Evolutionary conservation across 2,888 invertebrate genomes (phyloP), one percentile per base, ranked within the genome.

Genomic region (Drosophila austrosaltans): DNA sequence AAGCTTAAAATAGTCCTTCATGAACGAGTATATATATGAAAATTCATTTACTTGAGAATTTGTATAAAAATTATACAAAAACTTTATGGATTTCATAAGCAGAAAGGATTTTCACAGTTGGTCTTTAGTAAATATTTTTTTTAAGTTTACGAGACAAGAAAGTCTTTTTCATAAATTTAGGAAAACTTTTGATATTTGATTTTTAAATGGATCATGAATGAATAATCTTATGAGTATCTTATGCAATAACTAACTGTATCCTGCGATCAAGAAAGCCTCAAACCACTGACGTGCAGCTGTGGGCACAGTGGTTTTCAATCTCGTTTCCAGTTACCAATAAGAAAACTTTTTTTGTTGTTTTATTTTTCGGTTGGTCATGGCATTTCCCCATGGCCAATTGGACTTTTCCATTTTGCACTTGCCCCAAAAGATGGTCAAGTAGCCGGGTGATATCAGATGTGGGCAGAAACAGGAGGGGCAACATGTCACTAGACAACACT

Each of bases 311-410:
- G 57, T 62, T 48, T 72, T 66, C 58, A 40, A 32, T 58, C 32
- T 39, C 16, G 16, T 57, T 63, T 42, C 22, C 10, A 56, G 54
- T 53, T 54, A 39, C 53, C 56, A 56, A 54, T 36, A 39, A 54
- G 57, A 39, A 56, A 66, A 71, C 62, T 74, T 65, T 68, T 67
- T 71, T 73, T 66, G 73, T 72, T 81, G 71, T 69, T 78, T 77
- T 63, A 67, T 40, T 40, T 40, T 40, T 40, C 1, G n/a, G 48
- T 25, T 48, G 67, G 61, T 56, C 61, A 69, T 64, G 60, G 68
- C 75, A 81, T 81, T 82, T 81, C 66, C 48, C 68, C 73, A 80
- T 74, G 72, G 71, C 28, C 71, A 54, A 59, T 70, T 66, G 66
- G 76, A 76, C 76, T 80, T 78, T 60, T 40, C 54, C 74, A 58